phyloP scores from a whole-genome alignment of 1,140 invertebrate species.

The Drosophila lini region DNA sequence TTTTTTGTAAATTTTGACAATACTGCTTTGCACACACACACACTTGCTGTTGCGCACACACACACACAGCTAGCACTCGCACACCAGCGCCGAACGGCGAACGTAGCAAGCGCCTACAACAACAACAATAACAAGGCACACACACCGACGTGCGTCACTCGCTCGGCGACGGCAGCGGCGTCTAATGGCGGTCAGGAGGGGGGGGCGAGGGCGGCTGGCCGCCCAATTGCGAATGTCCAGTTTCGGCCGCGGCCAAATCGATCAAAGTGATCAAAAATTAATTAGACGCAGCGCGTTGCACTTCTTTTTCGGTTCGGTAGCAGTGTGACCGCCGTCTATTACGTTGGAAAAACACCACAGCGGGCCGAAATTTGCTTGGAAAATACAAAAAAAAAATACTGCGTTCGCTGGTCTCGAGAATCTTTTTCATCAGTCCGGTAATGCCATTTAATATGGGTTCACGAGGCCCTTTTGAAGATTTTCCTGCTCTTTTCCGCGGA shows the following conservation, averaged over 20 bases:
- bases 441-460: too few species aligned
- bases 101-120: slow-evolving; percentile 44
- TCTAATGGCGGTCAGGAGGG: slow-evolving; percentile 19
- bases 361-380: not conserved
- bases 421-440: too few species aligned
- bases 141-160: slow-evolving; percentile 48
- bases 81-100: slow-evolving; percentile 34
- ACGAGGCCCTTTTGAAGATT: too few species aligned
- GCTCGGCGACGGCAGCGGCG: slow-evolving; percentile 19
- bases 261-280: slow-evolving; percentile 37
- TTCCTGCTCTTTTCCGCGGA: too few species aligned
- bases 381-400: not conserved
- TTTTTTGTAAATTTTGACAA: slow-evolving; percentile 49
- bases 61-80: slow-evolving; percentile 12
- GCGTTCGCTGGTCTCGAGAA: too few species aligned
- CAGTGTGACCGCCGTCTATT: slow-evolving; percentile 1
- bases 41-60: slow-evolving; percentile 12
- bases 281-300: slow-evolving; percentile 47
- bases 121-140: slow-evolving; percentile 51
- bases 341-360: not conserved
- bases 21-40: slow-evolving; percentile 45
- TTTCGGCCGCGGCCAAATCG: slow-evolving; percentile 40
- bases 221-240: slow-evolving; percentile 43
- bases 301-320: slow-evolving; percentile 34
- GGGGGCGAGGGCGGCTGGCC: slow-evolving; percentile 36